Base-by-base conservation (phyloP, 2,113 vertebrate genomes). In the Menura novaehollandiae region DNA sequence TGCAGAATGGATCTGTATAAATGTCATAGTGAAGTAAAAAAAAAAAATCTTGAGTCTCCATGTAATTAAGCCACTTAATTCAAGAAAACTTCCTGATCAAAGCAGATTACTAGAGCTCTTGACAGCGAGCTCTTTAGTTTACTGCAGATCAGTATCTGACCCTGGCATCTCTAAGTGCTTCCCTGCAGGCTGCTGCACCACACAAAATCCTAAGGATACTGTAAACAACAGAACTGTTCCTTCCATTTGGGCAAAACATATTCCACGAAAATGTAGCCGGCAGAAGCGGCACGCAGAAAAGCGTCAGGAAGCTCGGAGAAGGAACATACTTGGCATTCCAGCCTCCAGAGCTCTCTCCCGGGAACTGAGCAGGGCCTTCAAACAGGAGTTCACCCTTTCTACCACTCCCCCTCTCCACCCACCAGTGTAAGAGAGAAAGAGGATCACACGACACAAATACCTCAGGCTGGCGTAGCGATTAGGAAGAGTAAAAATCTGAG, bases 261-360 rank as follows among this genome's bases (percentile, higher is more conserved):
- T 43, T 56, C 68, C 52, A 67, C 59, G 71, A 53, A 86, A 74
- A 60, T 81, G 32, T 47, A 69, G 85, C 22, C 69, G 22, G 68
- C 79, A 94, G 75, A 69, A 91, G 66, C 5, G 13, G 35, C 76
- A 78, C 3, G 18, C 28, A 33, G 55, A 1, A 3, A 28, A 83
- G 58, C n/a, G 67, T 41, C 67, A 72, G 55, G 72, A 83, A 89
- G 52, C 59, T 35, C 35, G 63, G 52, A 86, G 76, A 86, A 90
- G 44, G 62, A 64, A 80, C 95, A 93, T 95, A 75, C n/a, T 94
- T 89, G 79, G 52, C 97, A 97, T 97, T 97, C 93, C 95, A 90
- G 55, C n/a, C 79, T 79, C 76, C 59, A 87, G 73, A 95, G 69
- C 39, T 63, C 75, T 58, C 84, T 79, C 39, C 46, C 39, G 41